These are phyloP conservation scores for Cyprinodon diabolis DNA, from an alignment of 2,797 vertebrate species.

Conservation along the genomic window DNA sequence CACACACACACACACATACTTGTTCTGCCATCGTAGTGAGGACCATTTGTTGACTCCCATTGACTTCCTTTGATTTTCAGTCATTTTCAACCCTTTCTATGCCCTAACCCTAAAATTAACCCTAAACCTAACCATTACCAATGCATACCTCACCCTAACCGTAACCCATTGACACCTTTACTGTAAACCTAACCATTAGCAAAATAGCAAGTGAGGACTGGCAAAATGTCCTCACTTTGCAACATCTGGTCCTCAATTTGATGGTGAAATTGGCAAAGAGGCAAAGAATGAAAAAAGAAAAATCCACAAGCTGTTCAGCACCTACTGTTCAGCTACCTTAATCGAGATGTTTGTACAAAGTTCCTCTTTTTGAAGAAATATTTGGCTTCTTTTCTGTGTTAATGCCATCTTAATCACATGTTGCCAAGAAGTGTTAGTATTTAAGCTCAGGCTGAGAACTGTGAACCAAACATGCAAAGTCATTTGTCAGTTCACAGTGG, in stretches of 20 bases:
- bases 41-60: no score
- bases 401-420: slow-evolving; percentile 2
- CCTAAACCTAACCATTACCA: no score
- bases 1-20: slow-evolving; percentile 12
- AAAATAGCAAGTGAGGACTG: no score
- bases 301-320: slow-evolving; percentile 29
- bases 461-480: slow-evolving; percentile 25
- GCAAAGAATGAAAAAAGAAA: slow-evolving; percentile 17
- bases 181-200: no score
- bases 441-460: slow-evolving; percentile 9
- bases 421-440: slow-evolving; percentile 8
- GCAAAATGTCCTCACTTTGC: no score
- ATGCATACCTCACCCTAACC: no score
- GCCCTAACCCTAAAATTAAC: no score
- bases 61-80: no score
- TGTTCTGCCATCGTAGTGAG: no score
- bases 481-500: slow-evolving; percentile 22
- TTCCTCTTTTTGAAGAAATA: slow-evolving; percentile 12
- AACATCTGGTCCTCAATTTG: no score
- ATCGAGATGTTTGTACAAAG: slow-evolving; percentile 13
- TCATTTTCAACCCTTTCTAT: no score
- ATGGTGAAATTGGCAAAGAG: neutral
- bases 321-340: slow-evolving; percentile 35
- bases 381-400: slow-evolving; percentile 17
- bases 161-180: no score